Base-by-base conservation (phyloP, 2,113 vertebrate species). In the Nansenia antarctica region DNA sequence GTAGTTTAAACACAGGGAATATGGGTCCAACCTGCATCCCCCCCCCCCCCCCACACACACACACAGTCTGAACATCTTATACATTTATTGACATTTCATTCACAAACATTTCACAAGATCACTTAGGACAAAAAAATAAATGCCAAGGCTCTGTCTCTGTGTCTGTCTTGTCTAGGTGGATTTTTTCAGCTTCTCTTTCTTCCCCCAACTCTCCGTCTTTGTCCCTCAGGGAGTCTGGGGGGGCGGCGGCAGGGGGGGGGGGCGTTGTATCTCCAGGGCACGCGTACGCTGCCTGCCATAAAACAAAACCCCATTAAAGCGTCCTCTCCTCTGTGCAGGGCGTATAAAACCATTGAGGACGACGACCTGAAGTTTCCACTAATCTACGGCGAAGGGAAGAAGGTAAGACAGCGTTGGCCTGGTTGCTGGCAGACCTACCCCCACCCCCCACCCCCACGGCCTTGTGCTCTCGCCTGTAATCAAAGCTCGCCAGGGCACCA, bases 341-440 rank as follows among this genome's bases (percentile, higher is more conserved):
- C 97, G 52, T 99, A 99, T 87, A 99, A 99, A 93, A 97, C 93
- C 82, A 94, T 99, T 73, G 93, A 96, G 79, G 94, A 96, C 75
- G 92, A 98, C 62, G 97, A 99, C 82, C 91, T 99, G 76, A 99
- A 96, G 90, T 98, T 98, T 83, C 98, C 98, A 20, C 91, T 99
- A 77, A 90, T 99, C 82, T 99, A 96, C n/a, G 97, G 98, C 74
- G 96, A 99, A 90, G 98, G 97, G 52, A 99, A 99, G 93, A 99
- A 99, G 94, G 98, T 99, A 90, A 84, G 73, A 3, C 26, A 9
- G 27, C 55, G 52, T 65, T 2, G 9, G 29, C 14, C 52, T 14
- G 1, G 29, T 39, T 22, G 27, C 65, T 7, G 72, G 73, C 75
- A 67, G 35, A 79, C 27, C 55, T 65, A 73, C 65, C 69, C 69